A percentile compares a stretch with the other conserved stretches of the same genome.
Conservation (phyloP, 1,140 invertebrate species). For the Pseudomyrmex sp. region DNA sequence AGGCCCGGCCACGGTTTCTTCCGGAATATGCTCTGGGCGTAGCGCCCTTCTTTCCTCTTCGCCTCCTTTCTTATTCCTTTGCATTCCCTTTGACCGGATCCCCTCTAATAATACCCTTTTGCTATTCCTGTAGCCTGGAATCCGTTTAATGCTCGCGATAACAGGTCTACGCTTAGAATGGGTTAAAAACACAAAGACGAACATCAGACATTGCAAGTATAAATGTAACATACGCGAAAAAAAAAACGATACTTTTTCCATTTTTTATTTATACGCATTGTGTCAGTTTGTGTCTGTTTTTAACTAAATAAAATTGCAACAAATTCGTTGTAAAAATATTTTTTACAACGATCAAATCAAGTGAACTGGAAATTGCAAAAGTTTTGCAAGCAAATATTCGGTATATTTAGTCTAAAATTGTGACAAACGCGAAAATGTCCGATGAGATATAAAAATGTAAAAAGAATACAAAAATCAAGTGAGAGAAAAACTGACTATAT, state of each 20-base stretch:
- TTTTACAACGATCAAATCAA: not conserved
- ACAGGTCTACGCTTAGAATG: conserved; percentile 63
- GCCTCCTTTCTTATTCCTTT: conserved; percentile 60
- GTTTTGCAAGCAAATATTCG: too few species aligned
- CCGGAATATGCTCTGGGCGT: conserved; percentile 74
- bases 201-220: conserved; percentile 14
- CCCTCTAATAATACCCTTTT: conserved; percentile 75
- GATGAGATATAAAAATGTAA: too few species aligned
- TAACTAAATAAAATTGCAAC: too few species aligned
- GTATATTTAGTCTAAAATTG: too few species aligned
- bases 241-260: not conserved
- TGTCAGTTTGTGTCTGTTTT: too few species aligned
- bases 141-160: conserved; percentile 73
- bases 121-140: conserved; percentile 68
- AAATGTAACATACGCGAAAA: not conserved
- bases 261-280: not conserved
- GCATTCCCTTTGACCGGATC: conserved; percentile 75
- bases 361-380: too few species aligned
- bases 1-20: conserved; percentile 73
- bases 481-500: too few species aligned
- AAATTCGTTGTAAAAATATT: not conserved
- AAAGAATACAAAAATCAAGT: too few species aligned
- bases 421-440: too few species aligned
- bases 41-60: conserved; percentile 33
- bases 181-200: conserved; percentile 36